Percentiles rank a stretch among this genome's conserved stretches.
phyloP scores from a whole-genome alignment of 2,888 invertebrate species.

The Colostygia pectinataria region DNA sequence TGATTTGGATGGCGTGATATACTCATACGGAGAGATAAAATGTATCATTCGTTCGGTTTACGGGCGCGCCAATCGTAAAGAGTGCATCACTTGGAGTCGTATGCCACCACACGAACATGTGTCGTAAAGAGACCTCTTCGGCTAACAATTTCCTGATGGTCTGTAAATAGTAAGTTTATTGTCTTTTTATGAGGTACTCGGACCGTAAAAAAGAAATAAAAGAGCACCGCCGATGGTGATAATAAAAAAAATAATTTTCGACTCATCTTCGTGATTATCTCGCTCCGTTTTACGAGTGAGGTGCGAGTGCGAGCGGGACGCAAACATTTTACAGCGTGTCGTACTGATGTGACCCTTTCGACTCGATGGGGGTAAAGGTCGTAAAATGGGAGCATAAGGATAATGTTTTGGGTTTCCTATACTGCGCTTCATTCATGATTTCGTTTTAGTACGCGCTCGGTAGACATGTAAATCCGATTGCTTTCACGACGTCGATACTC shows the following conservation, averaged over 20 bases:
- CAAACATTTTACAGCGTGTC: slow-evolving; percentile 70
- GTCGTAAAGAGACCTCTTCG: slow-evolving; percentile 83
- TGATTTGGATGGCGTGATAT: slow-evolving; percentile 56
- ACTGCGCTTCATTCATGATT: slow-evolving; percentile 83
- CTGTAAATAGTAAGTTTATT: slow-evolving; percentile 84
- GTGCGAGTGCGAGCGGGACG: slow-evolving; percentile 61
- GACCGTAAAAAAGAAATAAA: slow-evolving; percentile 84
- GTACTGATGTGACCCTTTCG: slow-evolving; percentile 78
- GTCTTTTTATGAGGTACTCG: slow-evolving; percentile 84
- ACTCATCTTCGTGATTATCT: slow-evolving; percentile 81
- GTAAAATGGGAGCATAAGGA: slow-evolving; percentile 84
- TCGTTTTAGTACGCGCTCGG: slow-evolving; percentile 78
- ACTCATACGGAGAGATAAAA: slow-evolving; percentile 61
- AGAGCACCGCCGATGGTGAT: slow-evolving; percentile 84
- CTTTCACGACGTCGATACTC: slow-evolving; percentile 70
- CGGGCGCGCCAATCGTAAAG: slow-evolving; percentile 78
- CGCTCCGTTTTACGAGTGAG: slow-evolving; percentile 68
- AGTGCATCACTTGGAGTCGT: slow-evolving; percentile 67
- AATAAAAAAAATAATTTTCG: slow-evolving; percentile 84
- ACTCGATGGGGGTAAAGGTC: slow-evolving; percentile 82
- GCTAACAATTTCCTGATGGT: slow-evolving; percentile 84
- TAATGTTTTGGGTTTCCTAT: slow-evolving; percentile 82
- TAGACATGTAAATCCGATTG: slow-evolving; percentile 82
- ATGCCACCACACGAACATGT: slow-evolving; percentile 72
- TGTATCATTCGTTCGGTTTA: slow-evolving; percentile 74